phyloP scores from a whole-genome alignment of 2,113 vertebrate species.

The Alosa alosa region DNA sequence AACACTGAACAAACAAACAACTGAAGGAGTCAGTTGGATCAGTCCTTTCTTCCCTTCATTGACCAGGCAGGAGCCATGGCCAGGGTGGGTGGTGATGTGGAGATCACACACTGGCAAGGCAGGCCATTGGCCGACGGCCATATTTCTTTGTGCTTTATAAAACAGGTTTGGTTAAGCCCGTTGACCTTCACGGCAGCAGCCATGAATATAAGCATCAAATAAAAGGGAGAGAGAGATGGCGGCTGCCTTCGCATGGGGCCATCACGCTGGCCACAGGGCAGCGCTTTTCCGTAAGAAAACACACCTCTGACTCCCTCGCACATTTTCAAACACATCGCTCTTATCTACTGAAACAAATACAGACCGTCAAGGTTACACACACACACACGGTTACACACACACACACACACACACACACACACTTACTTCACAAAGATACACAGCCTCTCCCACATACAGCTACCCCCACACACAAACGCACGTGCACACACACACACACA shows the following conservation, averaged over 20 bases:
- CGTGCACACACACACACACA: background rate
- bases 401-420: background rate
- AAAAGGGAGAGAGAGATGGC: background rate
- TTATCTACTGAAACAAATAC: conserved; percentile 16
- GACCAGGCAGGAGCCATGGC: background rate
- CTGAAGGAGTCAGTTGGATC: background rate
- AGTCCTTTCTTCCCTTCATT: background rate
- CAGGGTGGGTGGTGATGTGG: background rate
- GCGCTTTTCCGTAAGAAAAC: background rate
- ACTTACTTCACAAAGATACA: conserved; percentile 13
- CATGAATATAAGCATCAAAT: background rate
- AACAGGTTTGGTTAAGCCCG: conserved; percentile 17
- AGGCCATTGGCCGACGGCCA: background rate
- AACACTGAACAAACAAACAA: background rate
- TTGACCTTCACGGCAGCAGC: background rate
- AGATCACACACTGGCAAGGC: background rate
- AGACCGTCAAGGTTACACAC: conserved; percentile 8
- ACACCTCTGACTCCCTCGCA: background rate
- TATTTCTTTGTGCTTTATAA: background rate
- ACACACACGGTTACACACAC: conserved; percentile 25
- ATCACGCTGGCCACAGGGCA: background rate
- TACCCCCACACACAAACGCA: background rate
- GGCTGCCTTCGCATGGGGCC: background rate
- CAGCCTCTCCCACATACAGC: conserved; percentile 7
- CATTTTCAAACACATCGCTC: background rate